Conservation (phyloP, 1,140 invertebrate species). For the Drosophila parabipectinata region DNA sequence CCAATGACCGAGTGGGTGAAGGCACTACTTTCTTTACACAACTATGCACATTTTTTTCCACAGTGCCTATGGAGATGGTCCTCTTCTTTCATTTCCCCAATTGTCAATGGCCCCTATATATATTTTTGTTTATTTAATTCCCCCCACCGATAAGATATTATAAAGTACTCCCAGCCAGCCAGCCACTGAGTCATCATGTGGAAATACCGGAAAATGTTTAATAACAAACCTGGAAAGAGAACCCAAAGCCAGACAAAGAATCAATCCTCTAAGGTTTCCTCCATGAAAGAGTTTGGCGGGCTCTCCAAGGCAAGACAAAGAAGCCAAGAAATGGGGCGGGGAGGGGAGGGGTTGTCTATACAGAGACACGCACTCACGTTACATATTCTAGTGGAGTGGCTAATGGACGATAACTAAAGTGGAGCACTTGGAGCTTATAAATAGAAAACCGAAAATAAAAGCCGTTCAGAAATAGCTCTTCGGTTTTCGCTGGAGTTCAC, state of each 20-base stretch:
- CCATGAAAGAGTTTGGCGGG: conserved; percentile 1
- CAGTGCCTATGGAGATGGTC: conserved; percentile 6
- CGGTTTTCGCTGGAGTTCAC: background rate
- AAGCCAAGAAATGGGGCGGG: background rate
- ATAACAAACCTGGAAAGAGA: background rate
- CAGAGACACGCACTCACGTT: background rate
- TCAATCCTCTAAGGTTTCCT: conserved; percentile 2
- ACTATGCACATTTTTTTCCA: background rate
- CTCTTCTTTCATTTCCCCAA: conserved; percentile 1
- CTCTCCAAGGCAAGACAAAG: conserved; percentile 9
- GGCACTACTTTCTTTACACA: no score
- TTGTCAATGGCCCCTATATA: conserved; percentile 13
- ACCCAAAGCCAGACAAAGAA: background rate
- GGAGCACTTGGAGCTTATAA: conserved; percentile 32
- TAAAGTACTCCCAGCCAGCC: background rate
- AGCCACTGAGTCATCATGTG: conserved; percentile 6
- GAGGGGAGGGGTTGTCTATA: background rate
- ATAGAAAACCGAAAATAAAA: conserved; percentile 23
- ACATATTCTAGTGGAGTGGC: background rate
- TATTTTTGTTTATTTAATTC: conserved; percentile 5
- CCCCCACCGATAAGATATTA: conserved; percentile 26
- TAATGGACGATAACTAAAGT: conserved; percentile 33
- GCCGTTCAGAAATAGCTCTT: background rate
- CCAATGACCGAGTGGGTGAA: no score
- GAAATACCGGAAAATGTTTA: background rate